phyloP scores from a whole-genome alignment of 2,888 invertebrate genomes.

The Zaprionus bogoriensis region DNA sequence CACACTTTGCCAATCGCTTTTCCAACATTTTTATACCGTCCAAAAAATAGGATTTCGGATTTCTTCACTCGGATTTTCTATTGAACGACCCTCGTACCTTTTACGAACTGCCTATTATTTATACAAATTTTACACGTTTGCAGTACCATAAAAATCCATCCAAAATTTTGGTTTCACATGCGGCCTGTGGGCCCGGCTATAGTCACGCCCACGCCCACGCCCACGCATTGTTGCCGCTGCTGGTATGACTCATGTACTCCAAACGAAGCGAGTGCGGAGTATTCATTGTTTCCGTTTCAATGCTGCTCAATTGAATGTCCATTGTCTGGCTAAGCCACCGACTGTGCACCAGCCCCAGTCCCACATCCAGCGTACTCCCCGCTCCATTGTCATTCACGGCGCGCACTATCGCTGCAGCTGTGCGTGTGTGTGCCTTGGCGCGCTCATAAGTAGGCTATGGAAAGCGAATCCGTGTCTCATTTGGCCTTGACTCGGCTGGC shows the following conservation, averaged over 20 bases:
- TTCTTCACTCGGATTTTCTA: too few relatives aligned
- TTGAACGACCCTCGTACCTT: too few relatives aligned
- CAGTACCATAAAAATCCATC: too few relatives aligned
- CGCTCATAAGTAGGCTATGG: slow-evolving; percentile 42
- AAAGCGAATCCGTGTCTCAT: slow-evolving; percentile 31
- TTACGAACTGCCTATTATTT: too few relatives aligned
- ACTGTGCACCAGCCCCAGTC: neutral
- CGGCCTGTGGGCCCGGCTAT: neutral
- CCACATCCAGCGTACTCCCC: neutral
- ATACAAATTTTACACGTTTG: too few relatives aligned
- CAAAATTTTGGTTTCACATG: slow-evolving; percentile 58
- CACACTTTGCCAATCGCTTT: too few relatives aligned
- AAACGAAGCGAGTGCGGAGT: neutral
- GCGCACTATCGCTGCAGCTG: too few relatives aligned
- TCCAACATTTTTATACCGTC: too few relatives aligned
- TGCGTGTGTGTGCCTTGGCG: too few relatives aligned
- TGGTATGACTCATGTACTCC: slow-evolving; percentile 25
- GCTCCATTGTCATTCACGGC: too few relatives aligned
- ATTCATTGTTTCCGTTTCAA: slow-evolving; percentile 34
- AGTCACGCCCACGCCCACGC: too few relatives aligned
- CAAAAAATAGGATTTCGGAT: too few relatives aligned
- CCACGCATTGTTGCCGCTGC: neutral
- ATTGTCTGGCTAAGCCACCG: slow-evolving; percentile 22
- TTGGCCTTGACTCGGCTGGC: slow-evolving; percentile 44
- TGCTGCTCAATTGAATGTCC: slow-evolving; percentile 50